Percentiles rank a stretch among this genome's conserved stretches.
Conservation (phyloP, 2,888 invertebrate species). For the Nephrotoma appendiculata region DNA sequence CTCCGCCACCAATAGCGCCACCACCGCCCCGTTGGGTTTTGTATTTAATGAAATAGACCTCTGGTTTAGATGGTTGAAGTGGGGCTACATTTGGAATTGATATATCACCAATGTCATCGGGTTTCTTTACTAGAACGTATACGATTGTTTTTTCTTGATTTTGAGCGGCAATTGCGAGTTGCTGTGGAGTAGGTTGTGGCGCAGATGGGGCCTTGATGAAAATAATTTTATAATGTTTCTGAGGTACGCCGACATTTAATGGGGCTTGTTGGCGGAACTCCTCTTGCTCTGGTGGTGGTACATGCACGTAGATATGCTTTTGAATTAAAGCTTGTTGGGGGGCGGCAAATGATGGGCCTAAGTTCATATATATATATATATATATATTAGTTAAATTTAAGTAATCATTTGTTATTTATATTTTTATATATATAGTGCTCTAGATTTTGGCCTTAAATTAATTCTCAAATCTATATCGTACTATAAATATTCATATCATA, state of each 20-base stretch:
- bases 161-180: constrained; percentile 2
- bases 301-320: constrained; percentile 72
- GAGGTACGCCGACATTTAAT: constrained; percentile 41
- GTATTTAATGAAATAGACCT: constrained; percentile 75
- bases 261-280: constrained; percentile 44
- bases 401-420: constrained; percentile 4
- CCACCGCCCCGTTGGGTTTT: constrained; percentile 43
- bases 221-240: constrained; percentile 75
- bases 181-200: constrained; percentile 56
- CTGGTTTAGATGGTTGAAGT: constrained; percentile 65
- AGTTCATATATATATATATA: too few relatives aligned
- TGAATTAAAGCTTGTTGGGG: constrained; percentile 44
- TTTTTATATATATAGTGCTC: neutral
- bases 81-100: constrained; percentile 44
- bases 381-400: neutral
- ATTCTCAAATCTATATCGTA: neutral
- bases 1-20: neutral
- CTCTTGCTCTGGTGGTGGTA: constrained; percentile 68
- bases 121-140: constrained; percentile 70
- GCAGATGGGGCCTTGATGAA: constrained; percentile 73
- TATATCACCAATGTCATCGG: constrained; percentile 39
- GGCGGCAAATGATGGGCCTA: neutral
- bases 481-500: neutral
- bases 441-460: neutral
- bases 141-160: constrained; percentile 40